Base-by-base conservation (phyloP, 2,113 vertebrate species). In the Genyomyrus donnyi region DNA sequence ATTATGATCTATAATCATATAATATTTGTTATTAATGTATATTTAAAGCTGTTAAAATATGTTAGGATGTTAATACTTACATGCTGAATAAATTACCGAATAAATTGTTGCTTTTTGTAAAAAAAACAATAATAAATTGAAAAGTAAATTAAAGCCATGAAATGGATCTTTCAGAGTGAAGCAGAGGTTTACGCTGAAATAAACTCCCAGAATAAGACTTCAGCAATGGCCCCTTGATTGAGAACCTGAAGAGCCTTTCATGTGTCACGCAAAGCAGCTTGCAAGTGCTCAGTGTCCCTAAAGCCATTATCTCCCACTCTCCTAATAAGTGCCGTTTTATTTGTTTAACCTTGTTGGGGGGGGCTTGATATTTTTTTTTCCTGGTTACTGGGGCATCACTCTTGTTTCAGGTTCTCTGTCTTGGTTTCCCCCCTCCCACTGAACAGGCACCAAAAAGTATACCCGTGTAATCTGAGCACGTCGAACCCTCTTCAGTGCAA, bases 251-350 rank as follows among this genome's bases (percentile, higher is more conserved):
- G 45, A 52, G 35, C 39, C 46, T 85, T 80, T 90, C 45, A 70
- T 50, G 42, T 7, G 46, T 58, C 89, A 46, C 85, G 80, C 58
- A 85, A 49, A 90, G 46, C 42, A 8, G 62, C 58, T 87, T 87
- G 87, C 24, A 56, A 52, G 13, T 48, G 21, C 48, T 53, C 84
- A 74, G 50, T 27, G 45, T 74, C 88, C 70, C 85, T 74, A 39
- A 58, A 2, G 15, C 87, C 88, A 91, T 91, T 89, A 91, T 89
- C 89, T 80, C 27, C 77, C 89, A 50, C 90, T 88, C 52, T 35
- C 77, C 90, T 91, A 62, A 90, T 85, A 91, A 90, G 91, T 90
- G 89, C 77, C 49, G 58, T 90, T 62, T 88, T 91, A 90, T 91
- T 91, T 90, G 87, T 90, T 86, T 91, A 91, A 91, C 91, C 91